Evolutionary conservation across 2,888 invertebrate species (phyloP), one percentile per base, ranked within the genome.

Genomic region (Chromoteleia sp.): DNA sequence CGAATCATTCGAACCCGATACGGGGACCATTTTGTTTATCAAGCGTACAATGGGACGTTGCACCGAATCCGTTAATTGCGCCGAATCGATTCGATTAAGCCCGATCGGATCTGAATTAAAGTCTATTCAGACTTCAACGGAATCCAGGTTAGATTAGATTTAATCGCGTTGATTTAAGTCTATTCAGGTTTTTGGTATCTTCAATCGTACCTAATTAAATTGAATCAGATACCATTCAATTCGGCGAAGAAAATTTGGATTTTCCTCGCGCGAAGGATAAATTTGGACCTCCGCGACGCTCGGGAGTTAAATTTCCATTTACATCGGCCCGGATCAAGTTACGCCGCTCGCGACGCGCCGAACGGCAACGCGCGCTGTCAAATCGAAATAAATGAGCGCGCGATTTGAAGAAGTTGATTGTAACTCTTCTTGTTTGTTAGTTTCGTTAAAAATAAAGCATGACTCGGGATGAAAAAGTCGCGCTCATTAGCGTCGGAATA

Each of bases 351-450:
- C 21, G 45, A 59, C 48, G 45, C 45, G 30, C 21, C 33, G 41
- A 70, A 29, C 56, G 30, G 58, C 58, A 48, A 43, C 45, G 41
- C 45, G n/a, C 43, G 29, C 52, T 59, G 63, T 74, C 52, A 63
- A 74, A 74, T 65, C 65, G 41, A 65, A 74, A 63, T 74, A 56
- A 74, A 74, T 48, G 63, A 65, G 56, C 39, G 56, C 39, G 48
- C 25, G 65, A 74, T 65, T 67, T 65, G 56, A 65, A 58, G 50
- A 50, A 50, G 67, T 50, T 41, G 67, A 75, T 50, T 75, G 50
- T 59, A 75, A 50, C 58, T 56, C 50, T 67, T 59, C 58, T 52
- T 68, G 68, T 52, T 76, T 76, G 59, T 68, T 76, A 52, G 54
- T n/a, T n/a, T n/a, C 54, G 17, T 65, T 36, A 48, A 50, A 75